Conservation (phyloP, 2,113 vertebrate species). For the Coturnix japonica region DNA sequence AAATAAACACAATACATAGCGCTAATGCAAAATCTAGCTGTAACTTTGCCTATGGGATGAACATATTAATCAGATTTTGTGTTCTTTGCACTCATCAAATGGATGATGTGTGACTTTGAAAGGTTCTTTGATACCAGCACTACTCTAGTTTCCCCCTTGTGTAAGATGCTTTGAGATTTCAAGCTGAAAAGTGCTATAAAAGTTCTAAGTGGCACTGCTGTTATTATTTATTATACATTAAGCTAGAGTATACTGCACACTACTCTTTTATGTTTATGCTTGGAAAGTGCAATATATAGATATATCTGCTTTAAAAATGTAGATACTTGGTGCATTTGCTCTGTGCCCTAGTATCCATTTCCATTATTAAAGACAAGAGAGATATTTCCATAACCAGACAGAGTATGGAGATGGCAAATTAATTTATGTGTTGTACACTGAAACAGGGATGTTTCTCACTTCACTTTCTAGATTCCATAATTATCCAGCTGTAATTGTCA, state of each 20-base stretch:
- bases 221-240: constrained; percentile 57
- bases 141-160: background rate
- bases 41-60: background rate
- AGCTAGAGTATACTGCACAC: constrained; percentile 26
- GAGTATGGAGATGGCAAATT: background rate
- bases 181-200: constrained; percentile 33
- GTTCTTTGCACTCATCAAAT: background rate
- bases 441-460: background rate
- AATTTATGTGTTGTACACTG: background rate
- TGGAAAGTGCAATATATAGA: constrained; percentile 10
- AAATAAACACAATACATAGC: background rate
- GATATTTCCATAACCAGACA: background rate
- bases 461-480: background rate
- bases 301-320: constrained; percentile 28
- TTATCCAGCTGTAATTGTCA: background rate
- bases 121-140: constrained; percentile 5
- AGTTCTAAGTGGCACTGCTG: constrained; percentile 30
- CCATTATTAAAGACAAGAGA: constrained; percentile 15
- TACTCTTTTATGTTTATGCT: constrained; percentile 33
- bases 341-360: background rate
- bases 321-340: background rate
- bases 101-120: constrained; percentile 34
- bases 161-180: constrained; percentile 47
- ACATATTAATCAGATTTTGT: background rate
- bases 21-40: background rate